phyloP scores from a whole-genome alignment of 1,140 invertebrate species.

The Drosophila setifemur region DNA sequence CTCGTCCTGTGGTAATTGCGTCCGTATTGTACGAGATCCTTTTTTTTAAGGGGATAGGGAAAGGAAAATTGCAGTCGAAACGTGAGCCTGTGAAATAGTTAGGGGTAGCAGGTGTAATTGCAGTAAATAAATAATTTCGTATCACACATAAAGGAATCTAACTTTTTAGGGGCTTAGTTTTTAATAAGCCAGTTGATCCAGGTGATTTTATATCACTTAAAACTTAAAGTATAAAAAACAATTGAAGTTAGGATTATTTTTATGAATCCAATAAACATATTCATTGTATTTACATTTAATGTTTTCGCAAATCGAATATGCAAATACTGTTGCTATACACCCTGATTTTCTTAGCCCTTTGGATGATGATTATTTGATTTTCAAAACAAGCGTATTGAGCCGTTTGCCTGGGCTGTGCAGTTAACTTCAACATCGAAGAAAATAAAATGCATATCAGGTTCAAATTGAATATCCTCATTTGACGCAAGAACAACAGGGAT shows the following conservation, averaged over 20 bases:
- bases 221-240: too few relatives aligned
- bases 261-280: background rate
- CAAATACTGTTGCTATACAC: too few relatives aligned
- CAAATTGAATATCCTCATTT: slow-evolving; percentile 70
- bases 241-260: too few relatives aligned
- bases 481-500: slow-evolving; percentile 35
- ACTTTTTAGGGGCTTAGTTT: background rate
- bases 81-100: slow-evolving; percentile 17
- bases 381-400: slow-evolving; percentile 49
- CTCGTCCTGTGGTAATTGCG: slow-evolving; percentile 70
- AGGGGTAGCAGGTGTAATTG: slow-evolving; percentile 20
- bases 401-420: background rate
- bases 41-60: background rate
- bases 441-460: slow-evolving; percentile 62
- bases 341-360: background rate
- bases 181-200: too few relatives aligned
- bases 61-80: slow-evolving; percentile 28
- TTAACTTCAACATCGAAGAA: background rate
- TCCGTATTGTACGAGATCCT: slow-evolving; percentile 63
- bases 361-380: slow-evolving; percentile 42
- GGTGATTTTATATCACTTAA: too few relatives aligned
- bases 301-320: background rate
- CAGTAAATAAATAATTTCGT: slow-evolving; percentile 32
- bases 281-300: background rate
- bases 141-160: too few relatives aligned